These are phyloP conservation scores for Polia nebulosa DNA, from an alignment of 2,888 invertebrate species.

Conservation along the genomic window DNA sequence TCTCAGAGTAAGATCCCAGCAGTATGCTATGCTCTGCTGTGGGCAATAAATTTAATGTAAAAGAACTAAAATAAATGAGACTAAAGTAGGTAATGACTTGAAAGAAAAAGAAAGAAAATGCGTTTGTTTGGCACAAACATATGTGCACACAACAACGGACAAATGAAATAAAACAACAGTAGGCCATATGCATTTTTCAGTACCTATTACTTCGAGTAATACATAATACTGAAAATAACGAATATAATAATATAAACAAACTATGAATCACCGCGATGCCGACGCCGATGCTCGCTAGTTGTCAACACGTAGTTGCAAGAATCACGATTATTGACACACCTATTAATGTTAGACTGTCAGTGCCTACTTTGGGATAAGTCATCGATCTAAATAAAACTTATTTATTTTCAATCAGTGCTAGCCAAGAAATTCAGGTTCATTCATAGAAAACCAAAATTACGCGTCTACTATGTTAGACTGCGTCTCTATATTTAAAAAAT, in stretches of 20 bases:
- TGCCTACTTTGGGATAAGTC: conserved; percentile 8
- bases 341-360: conserved; percentile 1
- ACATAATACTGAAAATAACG: background rate
- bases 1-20: too few species aligned
- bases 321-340: conserved; percentile 21
- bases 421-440: conserved; percentile 26
- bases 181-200: background rate
- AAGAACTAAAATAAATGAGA: too few species aligned
- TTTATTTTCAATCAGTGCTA: background rate
- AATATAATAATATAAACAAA: conserved; percentile 24
- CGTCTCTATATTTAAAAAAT: background rate
- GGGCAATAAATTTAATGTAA: too few species aligned
- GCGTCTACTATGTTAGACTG: background rate
- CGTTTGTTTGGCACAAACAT: too few species aligned
- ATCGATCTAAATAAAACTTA: conserved; percentile 13
- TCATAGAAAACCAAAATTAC: background rate
- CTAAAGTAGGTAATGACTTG: too few species aligned
- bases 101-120: too few species aligned
- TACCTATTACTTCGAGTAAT: background rate
- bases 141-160: too few species aligned
- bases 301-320: conserved; percentile 4
- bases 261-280: conserved; percentile 16
- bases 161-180: too few species aligned
- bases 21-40: too few species aligned
- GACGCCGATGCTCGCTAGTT: background rate